Percentiles rank a stretch among this genome's conserved stretches.
Conservation (phyloP, 1,140 invertebrate genomes). For the Periplaneta americana region DNA sequence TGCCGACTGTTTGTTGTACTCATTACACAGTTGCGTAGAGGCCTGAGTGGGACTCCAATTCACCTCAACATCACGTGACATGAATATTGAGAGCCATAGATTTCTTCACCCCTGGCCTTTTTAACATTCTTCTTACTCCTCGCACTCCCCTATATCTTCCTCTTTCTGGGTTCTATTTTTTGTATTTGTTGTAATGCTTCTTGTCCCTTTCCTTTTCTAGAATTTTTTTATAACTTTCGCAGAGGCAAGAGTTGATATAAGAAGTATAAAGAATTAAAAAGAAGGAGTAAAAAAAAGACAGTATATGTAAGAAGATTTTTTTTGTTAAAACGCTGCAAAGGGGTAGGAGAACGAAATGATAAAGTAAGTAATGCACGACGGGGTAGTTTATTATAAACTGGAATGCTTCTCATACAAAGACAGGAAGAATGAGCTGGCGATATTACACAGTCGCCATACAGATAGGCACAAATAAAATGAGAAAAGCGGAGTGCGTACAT, state of each 20-base stretch:
- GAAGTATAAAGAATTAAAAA: not conserved
- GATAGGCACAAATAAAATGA: no score
- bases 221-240: no score
- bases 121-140: not conserved
- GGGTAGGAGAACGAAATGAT: not conserved
- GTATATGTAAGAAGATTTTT: not conserved
- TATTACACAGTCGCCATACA: no score
- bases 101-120: not conserved
- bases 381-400: not conserved
- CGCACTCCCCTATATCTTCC: not conserved
- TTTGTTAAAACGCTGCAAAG: no score
- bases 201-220: no score
- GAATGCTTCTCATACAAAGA: not conserved
- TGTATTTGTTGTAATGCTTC: not conserved
- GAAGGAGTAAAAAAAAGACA: not conserved
- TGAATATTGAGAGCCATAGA: not conserved
- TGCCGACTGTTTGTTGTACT: not conserved
- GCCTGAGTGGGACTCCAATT: not conserved
- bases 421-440: not conserved
- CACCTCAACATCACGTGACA: not conserved
- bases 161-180: not conserved
- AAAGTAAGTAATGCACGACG: not conserved
- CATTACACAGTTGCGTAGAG: not conserved
- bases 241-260: not conserved
- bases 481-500: no score